Conservation (phyloP, 2,888 invertebrate genomes). For the Plebejus anna region DNA sequence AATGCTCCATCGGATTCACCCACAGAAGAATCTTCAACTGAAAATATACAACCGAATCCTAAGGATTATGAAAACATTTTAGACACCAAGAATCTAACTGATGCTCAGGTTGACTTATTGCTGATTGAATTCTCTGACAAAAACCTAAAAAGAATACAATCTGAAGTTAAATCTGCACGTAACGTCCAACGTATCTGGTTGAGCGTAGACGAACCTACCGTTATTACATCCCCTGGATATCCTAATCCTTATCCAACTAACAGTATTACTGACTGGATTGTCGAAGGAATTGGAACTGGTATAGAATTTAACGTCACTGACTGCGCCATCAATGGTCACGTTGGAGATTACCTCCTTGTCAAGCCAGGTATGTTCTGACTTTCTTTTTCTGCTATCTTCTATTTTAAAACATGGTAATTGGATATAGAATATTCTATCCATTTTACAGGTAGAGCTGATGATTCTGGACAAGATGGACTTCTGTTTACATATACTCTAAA, state of each 20-base stretch:
- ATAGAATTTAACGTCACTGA: slow-evolving; percentile 68
- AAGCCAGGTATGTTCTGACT: slow-evolving; percentile 55
- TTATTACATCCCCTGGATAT: slow-evolving; percentile 56
- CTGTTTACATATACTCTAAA: slow-evolving; percentile 56
- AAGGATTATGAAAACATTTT: slow-evolving; percentile 31
- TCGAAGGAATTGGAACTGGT: slow-evolving; percentile 62
- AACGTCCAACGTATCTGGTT: slow-evolving; percentile 38
- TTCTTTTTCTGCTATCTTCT: not conserved
- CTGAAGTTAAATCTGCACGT: slow-evolving; percentile 30
- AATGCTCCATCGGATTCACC: not conserved
- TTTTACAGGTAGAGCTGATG: slow-evolving; percentile 55
- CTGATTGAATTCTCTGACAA: slow-evolving; percentile 46
- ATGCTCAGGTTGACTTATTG: slow-evolving; percentile 46
- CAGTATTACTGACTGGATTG: slow-evolving; percentile 58
- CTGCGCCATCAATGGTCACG: slow-evolving; percentile 55
- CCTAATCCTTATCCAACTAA: slow-evolving; percentile 56
- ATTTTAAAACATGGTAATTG: not conserved
- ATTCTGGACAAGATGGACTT: slow-evolving; percentile 51
- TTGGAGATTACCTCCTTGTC: slow-evolving; percentile 62
- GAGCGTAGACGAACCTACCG: slow-evolving; percentile 47
- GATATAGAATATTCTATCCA: not conserved
- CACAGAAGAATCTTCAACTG: slow-evolving; percentile 25
- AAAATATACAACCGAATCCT: slow-evolving; percentile 17
- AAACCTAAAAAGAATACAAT: slow-evolving; percentile 28
- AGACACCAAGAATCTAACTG: slow-evolving; percentile 42